These are phyloP conservation scores for Cheilosia variabilis DNA, from an alignment of 2,888 invertebrate genomes.

Conservation along the genomic window DNA sequence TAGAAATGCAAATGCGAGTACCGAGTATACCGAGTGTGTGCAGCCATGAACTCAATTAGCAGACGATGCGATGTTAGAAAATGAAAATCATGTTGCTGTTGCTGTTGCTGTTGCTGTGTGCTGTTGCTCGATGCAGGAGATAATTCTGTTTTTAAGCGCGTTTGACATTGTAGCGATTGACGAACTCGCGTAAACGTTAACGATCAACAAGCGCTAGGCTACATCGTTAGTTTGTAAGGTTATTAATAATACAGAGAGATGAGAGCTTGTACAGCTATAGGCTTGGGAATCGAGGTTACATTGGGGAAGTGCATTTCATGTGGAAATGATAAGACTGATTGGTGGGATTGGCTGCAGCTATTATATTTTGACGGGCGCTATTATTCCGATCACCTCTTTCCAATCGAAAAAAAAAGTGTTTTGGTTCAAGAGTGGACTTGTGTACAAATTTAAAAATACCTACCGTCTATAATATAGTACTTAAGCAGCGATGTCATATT, in stretches of 20 bases:
- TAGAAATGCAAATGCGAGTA: slow-evolving; percentile 73
- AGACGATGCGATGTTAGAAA: slow-evolving; percentile 67
- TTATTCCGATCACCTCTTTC: too few species aligned
- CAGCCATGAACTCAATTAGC: slow-evolving; percentile 73
- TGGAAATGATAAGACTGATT: too few species aligned
- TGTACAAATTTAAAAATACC: too few species aligned
- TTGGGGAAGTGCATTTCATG: too few species aligned
- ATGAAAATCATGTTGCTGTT: slow-evolving; percentile 50
- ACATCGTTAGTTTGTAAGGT: background rate
- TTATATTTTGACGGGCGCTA: too few species aligned
- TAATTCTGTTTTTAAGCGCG: slow-evolving; percentile 38
- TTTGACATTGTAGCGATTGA: slow-evolving; percentile 70
- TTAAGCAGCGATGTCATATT: too few species aligned
- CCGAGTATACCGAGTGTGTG: background rate
- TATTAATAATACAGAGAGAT: background rate
- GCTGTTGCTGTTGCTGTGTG: slow-evolving; percentile 18
- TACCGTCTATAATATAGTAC: too few species aligned
- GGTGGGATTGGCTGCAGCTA: too few species aligned
- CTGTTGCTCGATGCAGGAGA: slow-evolving; percentile 43
- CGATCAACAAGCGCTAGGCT: slow-evolving; percentile 2
- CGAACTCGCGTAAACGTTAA: slow-evolving; percentile 55
- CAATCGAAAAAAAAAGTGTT: too few species aligned
- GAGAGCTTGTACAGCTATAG: too few species aligned
- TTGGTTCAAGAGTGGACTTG: too few species aligned
- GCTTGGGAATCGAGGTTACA: too few species aligned